Evolutionary conservation across 2,797 vertebrate genomes (phyloP), one percentile per base, ranked within the genome.

Genomic region (Parotocinclus haroldoi): DNA sequence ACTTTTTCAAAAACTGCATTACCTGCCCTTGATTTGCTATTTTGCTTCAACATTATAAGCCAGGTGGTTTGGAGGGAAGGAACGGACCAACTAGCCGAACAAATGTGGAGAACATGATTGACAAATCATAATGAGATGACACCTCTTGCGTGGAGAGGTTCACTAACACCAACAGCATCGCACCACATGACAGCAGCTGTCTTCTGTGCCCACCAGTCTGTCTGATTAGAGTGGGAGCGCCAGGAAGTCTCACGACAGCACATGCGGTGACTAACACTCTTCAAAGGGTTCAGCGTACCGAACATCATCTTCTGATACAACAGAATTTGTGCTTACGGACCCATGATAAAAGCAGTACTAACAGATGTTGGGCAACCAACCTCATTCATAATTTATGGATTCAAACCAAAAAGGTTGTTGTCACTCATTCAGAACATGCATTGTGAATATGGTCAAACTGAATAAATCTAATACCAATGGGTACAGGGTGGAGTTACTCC

Each of bases 121-220:
- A 78, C 70, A 78, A 56, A 63, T 54, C 53, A 49, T 58, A 68
- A 78, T 77, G 72, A 76, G 75, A 69, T 70, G 68, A 69, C 45
- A 58, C 69, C 71, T 69, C 66, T 66, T 69, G 68, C 67, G 66
- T 61, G 44, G 13, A 64, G 53, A 57, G 53, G 42, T 54, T 58
- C 61, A 27, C 49, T 63, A 39, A 59, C 54, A 45, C 72, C 67
- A 27, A 27, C 78, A 78, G 81, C 69, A 79, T 72, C 60, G 42
- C 13, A 65, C 72, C 71, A 68, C 51, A 36, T 68, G 63, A 68
- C 70, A 75, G 53, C 40, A 69, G 68, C 75, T 77, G 76, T 83
- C 78, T 76, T 57, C 57, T 65, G 64, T 71, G 68, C 63, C 12
- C 45, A 38, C 50, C 38, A 7, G 44, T 37, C 46, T 66, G 62